Evolutionary conservation across 2,888 invertebrate species (phyloP).

Genomic region (Pachliopta kotzebuea): DNA sequence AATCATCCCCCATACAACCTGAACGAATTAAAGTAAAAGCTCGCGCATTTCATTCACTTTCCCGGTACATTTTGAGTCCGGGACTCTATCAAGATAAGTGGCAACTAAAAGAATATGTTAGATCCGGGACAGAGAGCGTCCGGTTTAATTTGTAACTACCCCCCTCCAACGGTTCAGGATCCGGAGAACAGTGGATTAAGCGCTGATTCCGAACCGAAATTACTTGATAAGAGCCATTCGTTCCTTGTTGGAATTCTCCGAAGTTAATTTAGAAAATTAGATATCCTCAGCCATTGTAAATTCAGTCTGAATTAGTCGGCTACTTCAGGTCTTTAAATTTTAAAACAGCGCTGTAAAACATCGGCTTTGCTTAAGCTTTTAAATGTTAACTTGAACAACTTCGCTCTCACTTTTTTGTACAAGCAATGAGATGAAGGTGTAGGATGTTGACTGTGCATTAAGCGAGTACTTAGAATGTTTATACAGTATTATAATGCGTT

Average conservation of each 20-base stretch:
- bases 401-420: too few relatives aligned
- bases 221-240: constrained; percentile 24
- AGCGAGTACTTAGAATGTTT: too few relatives aligned
- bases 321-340: too few relatives aligned
- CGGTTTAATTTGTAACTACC: constrained; percentile 25
- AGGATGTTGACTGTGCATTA: too few relatives aligned
- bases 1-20: constrained; percentile 12
- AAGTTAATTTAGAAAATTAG: constrained; percentile 27
- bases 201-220: constrained; percentile 20
- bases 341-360: too few relatives aligned
- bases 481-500: too few relatives aligned
- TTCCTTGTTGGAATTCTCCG: constrained; percentile 14
- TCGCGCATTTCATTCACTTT: constrained; percentile 30
- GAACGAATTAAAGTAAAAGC: constrained; percentile 30
- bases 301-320: background rate
- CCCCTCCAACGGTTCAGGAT: constrained; percentile 24
- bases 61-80: constrained; percentile 27
- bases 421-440: too few relatives aligned
- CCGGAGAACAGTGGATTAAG: constrained; percentile 17
- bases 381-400: too few relatives aligned
- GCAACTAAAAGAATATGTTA: constrained; percentile 31
- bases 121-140: constrained; percentile 16
- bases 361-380: too few relatives aligned
- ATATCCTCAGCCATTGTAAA: constrained; percentile 12
- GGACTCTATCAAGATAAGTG: constrained; percentile 30